These are phyloP conservation scores for Sinocyclocheilus anophthalmus DNA, from an alignment of 2,113 vertebrate genomes.

Conservation along the genomic window DNA sequence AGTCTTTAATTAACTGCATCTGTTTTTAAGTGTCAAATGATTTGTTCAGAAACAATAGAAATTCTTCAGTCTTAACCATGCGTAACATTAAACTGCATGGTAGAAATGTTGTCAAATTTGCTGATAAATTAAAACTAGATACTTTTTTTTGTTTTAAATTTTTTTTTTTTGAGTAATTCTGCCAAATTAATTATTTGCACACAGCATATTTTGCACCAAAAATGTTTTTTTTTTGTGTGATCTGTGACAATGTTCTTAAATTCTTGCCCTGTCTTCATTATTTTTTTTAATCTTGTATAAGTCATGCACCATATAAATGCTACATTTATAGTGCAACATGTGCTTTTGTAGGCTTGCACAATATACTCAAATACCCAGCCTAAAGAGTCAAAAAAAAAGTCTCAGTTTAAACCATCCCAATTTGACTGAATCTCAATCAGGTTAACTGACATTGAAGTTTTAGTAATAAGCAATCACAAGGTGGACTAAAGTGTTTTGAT, in stretches of 20 bases:
- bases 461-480: not conserved
- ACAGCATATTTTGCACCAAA: not conserved
- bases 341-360: not conserved
- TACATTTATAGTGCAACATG: not conserved
- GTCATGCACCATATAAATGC: not conserved
- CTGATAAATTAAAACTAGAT: not conserved
- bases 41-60: not conserved
- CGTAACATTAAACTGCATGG: not conserved
- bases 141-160: not conserved
- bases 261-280: not conserved
- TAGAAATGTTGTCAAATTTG: slow-evolving; percentile 8
- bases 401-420: not conserved
- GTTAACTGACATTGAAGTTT: not conserved
- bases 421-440: not conserved
- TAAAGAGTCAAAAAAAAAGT: too few relatives aligned
- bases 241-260: not conserved
- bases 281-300: not conserved
- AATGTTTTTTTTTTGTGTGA: too few relatives aligned
- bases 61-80: not conserved
- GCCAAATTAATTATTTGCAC: not conserved
- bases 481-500: not conserved
- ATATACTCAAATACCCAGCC: not conserved
- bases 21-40: not conserved
- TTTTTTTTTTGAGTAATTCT: too few relatives aligned
- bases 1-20: not conserved